Base-by-base conservation (phyloP, 2,888 invertebrate genomes). In the Fragum fragum region DNA sequence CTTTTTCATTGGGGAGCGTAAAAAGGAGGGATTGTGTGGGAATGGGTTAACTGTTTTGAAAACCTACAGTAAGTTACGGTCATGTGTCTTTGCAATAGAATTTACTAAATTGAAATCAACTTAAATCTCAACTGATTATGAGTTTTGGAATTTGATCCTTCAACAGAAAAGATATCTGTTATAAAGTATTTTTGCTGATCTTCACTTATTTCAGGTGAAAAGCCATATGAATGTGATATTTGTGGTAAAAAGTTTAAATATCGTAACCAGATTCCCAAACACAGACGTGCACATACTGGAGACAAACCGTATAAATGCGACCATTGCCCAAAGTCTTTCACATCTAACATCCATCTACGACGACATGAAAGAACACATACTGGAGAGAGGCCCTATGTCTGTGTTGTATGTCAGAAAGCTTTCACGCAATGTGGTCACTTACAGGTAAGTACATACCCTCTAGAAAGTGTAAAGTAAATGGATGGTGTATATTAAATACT, bases 401-500 rank as follows among this genome's bases (percentile, higher is more conserved):
- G 85, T 73, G 39, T 23, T 28, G 61, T 66, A 6, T 85, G 85
- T 80, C 16, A 28, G 9, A 85, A 85, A 26, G 82, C 85, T 3
- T 85, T 85, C 53, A 85, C 85, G 23, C 85, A 85, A 73, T 85
- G 76, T 66, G 85, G 85, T 28, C 85, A 85, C 77, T 71, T 85
- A 16, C 85, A 85, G 80, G 85, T 83, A 9, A 32, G 66, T 26
- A 36, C 14, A 52, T 7, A 52, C 52, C 16, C 3, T 7, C 52
- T 21, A 7, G 3, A 16, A 7, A 9, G 5, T 36, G 32, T 36
- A 36, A 36, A 36, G 32, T 9, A 36, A 36, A 36, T 9, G 3
- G n/a, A n/a, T n/a, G n/a, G n/a, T n/a, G n/a, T n/a, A n/a, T n/a
- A n/a, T n/a, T n/a, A n/a, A n/a, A n/a, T n/a, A n/a, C n/a, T n/a